Percentiles rank a stretch among this genome's conserved stretches.
Evolutionary conservation across 2,888 invertebrate genomes (phyloP).

Genomic region (Euzophera pinguis): DNA sequence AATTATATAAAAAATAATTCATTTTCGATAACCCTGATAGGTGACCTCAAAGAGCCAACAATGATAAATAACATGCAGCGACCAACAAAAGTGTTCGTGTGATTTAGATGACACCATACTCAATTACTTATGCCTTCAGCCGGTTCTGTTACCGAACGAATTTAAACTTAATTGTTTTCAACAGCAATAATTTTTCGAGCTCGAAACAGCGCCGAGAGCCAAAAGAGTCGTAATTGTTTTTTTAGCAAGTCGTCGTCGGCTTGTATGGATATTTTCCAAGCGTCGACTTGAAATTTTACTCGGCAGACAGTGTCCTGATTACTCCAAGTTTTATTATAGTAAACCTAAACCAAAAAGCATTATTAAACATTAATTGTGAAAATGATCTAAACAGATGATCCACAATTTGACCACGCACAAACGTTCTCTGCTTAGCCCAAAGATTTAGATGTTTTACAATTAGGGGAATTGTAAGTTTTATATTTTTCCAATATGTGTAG

Average conservation of each 20-base stretch:
- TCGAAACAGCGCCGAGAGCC: slow-evolving; percentile 27
- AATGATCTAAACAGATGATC: too few relatives aligned
- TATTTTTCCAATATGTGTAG: too few relatives aligned
- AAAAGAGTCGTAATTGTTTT: slow-evolving; percentile 2
- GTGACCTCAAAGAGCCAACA: neutral
- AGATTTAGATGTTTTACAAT: too few relatives aligned
- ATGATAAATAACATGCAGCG: slow-evolving; percentile 2
- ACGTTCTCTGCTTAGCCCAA: too few relatives aligned
- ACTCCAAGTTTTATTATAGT: neutral
- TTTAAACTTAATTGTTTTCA: slow-evolving; percentile 62
- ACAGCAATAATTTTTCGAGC: slow-evolving; percentile 46
- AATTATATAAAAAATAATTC: too few relatives aligned
- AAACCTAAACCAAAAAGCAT: too few relatives aligned
- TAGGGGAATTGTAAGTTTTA: too few relatives aligned
- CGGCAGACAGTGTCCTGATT: neutral
- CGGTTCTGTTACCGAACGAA: slow-evolving; percentile 31
- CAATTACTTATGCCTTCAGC: slow-evolving; percentile 46
- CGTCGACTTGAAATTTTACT: neutral
- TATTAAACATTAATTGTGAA: too few relatives aligned
- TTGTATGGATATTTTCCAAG: neutral
- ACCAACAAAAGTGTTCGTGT: slow-evolving; percentile 17
- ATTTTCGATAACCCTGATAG: neutral
- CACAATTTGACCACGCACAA: too few relatives aligned
- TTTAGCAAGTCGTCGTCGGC: slow-evolving; percentile 8
- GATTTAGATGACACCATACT: slow-evolving; percentile 48